phyloP scores from a whole-genome alignment of 2,113 vertebrate species.

The Maccullochella peelii region DNA sequence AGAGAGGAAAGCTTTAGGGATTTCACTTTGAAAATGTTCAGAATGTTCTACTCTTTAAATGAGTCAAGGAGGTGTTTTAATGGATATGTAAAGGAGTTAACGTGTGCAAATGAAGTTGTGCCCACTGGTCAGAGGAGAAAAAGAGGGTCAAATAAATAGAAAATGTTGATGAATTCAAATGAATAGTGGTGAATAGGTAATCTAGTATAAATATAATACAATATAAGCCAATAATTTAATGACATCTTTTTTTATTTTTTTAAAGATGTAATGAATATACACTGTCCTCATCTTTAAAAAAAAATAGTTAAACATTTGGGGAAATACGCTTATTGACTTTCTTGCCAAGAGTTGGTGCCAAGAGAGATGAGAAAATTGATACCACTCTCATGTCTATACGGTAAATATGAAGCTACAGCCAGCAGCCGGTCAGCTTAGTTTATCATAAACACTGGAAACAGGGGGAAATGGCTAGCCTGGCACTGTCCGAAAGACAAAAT shows the following conservation, averaged over 20 bases:
- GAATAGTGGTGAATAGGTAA: not conserved
- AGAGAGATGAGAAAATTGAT: not conserved
- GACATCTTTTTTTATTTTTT: no score
- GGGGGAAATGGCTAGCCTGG: not conserved
- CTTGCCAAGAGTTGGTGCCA: not conserved
- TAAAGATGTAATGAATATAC: not conserved
- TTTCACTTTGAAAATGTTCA: not conserved
- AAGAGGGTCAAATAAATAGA: not conserved
- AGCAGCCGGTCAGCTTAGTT: conserved; percentile 1
- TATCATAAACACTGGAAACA: not conserved
- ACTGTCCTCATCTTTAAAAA: not conserved
- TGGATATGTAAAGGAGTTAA: not conserved
- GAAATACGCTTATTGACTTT: not conserved
- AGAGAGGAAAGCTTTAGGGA: not conserved
- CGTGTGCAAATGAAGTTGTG: not conserved
- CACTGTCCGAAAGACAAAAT: not conserved
- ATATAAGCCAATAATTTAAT: not conserved
- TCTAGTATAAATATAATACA: not conserved
- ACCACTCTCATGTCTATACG: not conserved
- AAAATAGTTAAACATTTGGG: not conserved
- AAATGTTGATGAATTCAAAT: not conserved
- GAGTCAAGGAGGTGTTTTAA: not conserved
- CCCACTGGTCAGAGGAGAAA: not conserved
- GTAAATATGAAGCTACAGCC: conserved; percentile 17
- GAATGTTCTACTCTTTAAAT: not conserved